A percentile compares a stretch with the other conserved stretches of the same genome.
Conservation (phyloP, 2,797 vertebrate species). For the Amblyopsis hoosieri region DNA sequence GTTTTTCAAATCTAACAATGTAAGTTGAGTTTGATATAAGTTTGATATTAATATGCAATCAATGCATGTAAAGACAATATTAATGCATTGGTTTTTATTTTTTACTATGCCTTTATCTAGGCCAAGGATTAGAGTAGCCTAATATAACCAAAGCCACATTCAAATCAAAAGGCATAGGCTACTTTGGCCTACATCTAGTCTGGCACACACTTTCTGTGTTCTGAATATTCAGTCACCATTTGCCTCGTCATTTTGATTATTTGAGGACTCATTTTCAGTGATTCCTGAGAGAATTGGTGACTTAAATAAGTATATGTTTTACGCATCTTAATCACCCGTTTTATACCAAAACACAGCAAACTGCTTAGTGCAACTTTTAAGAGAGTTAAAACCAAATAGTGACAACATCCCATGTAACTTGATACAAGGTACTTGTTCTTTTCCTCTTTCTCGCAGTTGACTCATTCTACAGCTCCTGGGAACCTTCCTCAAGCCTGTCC, state of each 20-base stretch:
- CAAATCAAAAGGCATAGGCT: too few species aligned
- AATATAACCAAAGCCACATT: background rate
- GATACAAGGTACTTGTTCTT: constrained; percentile 4
- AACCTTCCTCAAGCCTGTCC: constrained; percentile 34
- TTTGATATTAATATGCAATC: background rate
- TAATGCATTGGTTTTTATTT: constrained; percentile 1
- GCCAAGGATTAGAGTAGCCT: background rate
- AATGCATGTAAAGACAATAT: background rate
- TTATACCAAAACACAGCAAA: too few species aligned
- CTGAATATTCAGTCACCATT: background rate
- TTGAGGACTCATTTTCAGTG: background rate
- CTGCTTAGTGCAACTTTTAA: too few species aligned
- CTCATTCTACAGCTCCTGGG: constrained; percentile 31
- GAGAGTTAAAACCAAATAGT: background rate
- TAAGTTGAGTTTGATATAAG: constrained; percentile 8
- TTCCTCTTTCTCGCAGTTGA: constrained; percentile 57
- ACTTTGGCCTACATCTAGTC: too few species aligned
- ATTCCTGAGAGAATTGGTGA: background rate
- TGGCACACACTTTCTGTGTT: background rate
- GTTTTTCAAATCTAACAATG: constrained; percentile 16
- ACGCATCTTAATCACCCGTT: too few species aligned
- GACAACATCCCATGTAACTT: background rate
- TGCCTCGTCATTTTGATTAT: background rate
- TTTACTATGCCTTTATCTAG: background rate
- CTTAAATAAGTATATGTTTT: background rate